phyloP scores from a whole-genome alignment of 2,888 invertebrate species.

The Pardosa pseudoannulata region DNA sequence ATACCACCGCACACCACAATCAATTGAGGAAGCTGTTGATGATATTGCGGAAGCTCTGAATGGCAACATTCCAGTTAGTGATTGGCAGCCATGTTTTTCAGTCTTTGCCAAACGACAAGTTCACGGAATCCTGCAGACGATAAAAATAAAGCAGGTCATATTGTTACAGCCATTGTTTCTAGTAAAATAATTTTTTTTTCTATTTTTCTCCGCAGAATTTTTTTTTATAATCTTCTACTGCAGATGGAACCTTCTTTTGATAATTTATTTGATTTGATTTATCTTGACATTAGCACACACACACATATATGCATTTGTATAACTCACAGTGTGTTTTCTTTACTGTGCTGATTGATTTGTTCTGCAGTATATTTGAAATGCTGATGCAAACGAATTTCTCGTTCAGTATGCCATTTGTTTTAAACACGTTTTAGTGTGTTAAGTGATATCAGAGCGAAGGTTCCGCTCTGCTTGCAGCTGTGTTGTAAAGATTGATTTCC shows the following conservation, averaged over 20 bases:
- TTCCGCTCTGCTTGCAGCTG: not conserved
- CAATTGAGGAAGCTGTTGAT: not conserved
- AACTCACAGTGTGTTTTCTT: not conserved
- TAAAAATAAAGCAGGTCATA: conserved; percentile 6
- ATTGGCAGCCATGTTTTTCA: not conserved
- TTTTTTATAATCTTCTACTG: not conserved
- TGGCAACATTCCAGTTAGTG: not conserved
- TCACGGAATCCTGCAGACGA: not conserved
- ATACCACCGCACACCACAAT: not conserved
- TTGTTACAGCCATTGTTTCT: not conserved
- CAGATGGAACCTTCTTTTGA: not conserved
- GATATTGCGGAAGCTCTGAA: not conserved
- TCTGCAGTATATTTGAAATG: not conserved
- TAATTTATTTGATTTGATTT: not conserved
- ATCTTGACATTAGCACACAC: not conserved
- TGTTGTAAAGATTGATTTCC: too few relatives aligned
- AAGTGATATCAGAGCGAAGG: not conserved
- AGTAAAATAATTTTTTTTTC: not conserved
- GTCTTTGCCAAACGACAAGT: not conserved
- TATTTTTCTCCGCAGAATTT: not conserved
- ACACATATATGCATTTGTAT: not conserved
- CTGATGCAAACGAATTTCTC: not conserved
- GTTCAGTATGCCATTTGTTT: not conserved
- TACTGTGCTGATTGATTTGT: not conserved
- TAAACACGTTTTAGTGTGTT: not conserved